Base-by-base conservation (phyloP, 2,797 vertebrate genomes). In the Garrulus glandarius region DNA sequence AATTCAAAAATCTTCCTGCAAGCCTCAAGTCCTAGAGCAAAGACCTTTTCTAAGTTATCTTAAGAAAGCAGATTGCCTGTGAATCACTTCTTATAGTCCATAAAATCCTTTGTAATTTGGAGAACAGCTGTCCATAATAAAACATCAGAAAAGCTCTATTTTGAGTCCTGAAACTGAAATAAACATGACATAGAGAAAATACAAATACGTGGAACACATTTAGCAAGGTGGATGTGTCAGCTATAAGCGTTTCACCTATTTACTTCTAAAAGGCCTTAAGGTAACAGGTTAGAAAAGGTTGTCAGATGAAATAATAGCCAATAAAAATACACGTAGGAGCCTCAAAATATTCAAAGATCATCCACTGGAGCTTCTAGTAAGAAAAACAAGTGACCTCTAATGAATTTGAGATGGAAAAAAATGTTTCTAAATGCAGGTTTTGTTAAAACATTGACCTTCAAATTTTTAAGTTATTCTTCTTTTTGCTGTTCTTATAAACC, bases 91-190 rank as follows among this genome's bases (percentile, higher is more conserved):
- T 96, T 95, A 89, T 63, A 96, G 94, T 96, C 94, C 90, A 85
- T 98, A 89, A 97, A 97, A 94, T 83, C 83, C 64, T 96, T 97
- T 94, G 77, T 97, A 95, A 96, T 96, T 95, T 97, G 96, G 84
- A 65, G 57, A 97, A 96, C 94, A 97, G 83, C 89, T 97, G 93
- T 90, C 91, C 91, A 59, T 91, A 97, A 93, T 97, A 97, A 96
- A 97, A 95, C 72, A 92, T 95, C 65, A 94, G 88, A 93, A 94
- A 97, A 96, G 55, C 87, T 89, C 75, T 49, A 80, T 70, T 97
- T 96, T 95, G 76, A 69, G 50, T 93, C 90, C 84, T 96, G 86
- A 95, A 97, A 96, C 90, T 89, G 89, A 97, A 96, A 92, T 95
- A 92, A 97, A 84, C 87, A 80, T 3, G 5, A 41, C 2, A 2